Conservation (phyloP, 1,140 invertebrate species). For the Drosophila kepulauana region DNA sequence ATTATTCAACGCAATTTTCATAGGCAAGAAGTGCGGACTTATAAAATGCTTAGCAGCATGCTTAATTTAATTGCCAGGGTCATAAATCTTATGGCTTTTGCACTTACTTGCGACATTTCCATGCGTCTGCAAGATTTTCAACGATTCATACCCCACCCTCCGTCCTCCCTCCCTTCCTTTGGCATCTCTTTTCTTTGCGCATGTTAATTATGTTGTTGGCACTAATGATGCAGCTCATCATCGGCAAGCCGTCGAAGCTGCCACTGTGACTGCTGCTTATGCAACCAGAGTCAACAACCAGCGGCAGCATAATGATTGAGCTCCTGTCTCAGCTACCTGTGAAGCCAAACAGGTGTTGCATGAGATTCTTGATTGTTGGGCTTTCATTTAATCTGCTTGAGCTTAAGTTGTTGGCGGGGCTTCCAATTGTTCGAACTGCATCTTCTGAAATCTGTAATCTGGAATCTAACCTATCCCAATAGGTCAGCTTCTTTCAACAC, state of each 20-base stretch:
- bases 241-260: conserved; percentile 41
- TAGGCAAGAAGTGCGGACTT: conserved; percentile 19
- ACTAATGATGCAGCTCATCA: conserved; percentile 74
- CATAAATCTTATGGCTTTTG: conserved; percentile 72
- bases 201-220: conserved; percentile 76
- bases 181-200: conserved; percentile 63
- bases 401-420: background rate
- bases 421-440: background rate
- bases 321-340: conserved; percentile 18
- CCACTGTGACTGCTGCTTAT: conserved; percentile 51
- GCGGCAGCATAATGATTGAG: conserved; percentile 28
- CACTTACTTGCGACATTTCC: conserved; percentile 45
- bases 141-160: conserved; percentile 31
- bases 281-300: conserved; percentile 41
- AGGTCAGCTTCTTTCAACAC: conserved; percentile 23
- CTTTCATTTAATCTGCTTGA: conserved; percentile 1
- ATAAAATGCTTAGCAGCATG: conserved; percentile 67
- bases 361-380: background rate
- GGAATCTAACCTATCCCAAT: conserved; percentile 23
- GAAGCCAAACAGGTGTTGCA: conserved; percentile 16
- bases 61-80: conserved; percentile 73
- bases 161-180: background rate
- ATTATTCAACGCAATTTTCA: conserved; percentile 60
- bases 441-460: background rate
- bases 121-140: conserved; percentile 63